These are phyloP conservation scores for Archips xylosteana DNA, from an alignment of 2,888 invertebrate species.

Conservation along the genomic window DNA sequence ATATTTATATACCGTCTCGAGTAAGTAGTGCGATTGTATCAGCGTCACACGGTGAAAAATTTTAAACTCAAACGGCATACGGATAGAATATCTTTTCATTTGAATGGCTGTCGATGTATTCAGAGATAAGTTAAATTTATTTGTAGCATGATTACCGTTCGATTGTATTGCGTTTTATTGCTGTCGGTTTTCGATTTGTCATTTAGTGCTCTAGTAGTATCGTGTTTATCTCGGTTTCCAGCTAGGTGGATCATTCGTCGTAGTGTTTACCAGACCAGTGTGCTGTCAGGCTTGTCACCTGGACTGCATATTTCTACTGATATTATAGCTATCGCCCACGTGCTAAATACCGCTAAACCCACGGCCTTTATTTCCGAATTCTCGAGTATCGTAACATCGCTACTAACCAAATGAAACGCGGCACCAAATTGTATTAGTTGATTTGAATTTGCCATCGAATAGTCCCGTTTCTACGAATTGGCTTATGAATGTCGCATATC, in stretches of 20 bases:
- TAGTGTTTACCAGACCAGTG: not conserved
- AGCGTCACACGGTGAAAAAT: slow-evolving; percentile 53
- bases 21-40: slow-evolving; percentile 64
- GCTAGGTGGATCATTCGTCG: slow-evolving; percentile 45
- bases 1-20: slow-evolving; percentile 59
- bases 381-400: slow-evolving; percentile 45
- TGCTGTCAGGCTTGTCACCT: slow-evolving; percentile 37
- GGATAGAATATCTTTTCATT: slow-evolving; percentile 62
- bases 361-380: slow-evolving; percentile 45
- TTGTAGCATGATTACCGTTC: slow-evolving; percentile 59
- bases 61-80: slow-evolving; percentile 52
- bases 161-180: slow-evolving; percentile 65
- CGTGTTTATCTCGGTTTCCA: slow-evolving; percentile 48
- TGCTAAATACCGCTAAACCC: slow-evolving; percentile 45
- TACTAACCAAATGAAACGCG: slow-evolving; percentile 43
- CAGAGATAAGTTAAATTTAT: slow-evolving; percentile 61
- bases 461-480: slow-evolving; percentile 41
- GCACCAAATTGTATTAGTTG: slow-evolving; percentile 44
- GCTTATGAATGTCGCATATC: slow-evolving; percentile 47
- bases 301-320: slow-evolving; percentile 44
- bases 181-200: slow-evolving; percentile 60
- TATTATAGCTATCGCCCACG: slow-evolving; percentile 45
- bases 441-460: slow-evolving; percentile 40
- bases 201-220: slow-evolving; percentile 56
- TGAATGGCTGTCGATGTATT: slow-evolving; percentile 52